Conservation (phyloP, 2,797 vertebrate species). For the Myotis vivesi region DNA sequence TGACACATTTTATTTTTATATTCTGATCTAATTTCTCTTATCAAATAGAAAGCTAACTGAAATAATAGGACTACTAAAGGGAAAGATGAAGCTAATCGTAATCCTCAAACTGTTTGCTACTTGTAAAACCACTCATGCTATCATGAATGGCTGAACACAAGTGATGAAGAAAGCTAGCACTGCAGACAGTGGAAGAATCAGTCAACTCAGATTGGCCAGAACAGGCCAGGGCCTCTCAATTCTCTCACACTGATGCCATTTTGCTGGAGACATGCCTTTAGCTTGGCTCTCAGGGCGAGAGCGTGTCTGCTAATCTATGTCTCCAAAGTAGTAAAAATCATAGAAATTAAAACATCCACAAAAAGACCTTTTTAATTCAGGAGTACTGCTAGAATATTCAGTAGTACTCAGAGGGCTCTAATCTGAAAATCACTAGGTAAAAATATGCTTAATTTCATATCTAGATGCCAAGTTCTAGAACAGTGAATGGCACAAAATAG, state of each 20-base stretch:
- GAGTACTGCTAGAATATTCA: background rate
- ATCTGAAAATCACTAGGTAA: background rate
- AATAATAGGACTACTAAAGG: background rate
- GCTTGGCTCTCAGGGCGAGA: background rate
- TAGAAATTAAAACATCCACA: background rate
- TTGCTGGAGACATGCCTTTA: background rate
- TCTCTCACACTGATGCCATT: background rate
- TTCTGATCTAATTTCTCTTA: background rate
- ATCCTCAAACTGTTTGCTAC: background rate
- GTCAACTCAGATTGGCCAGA: background rate
- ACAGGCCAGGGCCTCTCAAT: background rate
- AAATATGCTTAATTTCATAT: background rate
- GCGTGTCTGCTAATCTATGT: background rate
- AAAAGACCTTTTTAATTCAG: background rate
- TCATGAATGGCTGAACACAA: background rate
- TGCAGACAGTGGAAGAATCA: background rate
- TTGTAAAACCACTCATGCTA: background rate
- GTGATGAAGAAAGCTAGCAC: background rate
- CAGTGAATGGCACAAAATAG: background rate
- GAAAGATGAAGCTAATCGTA: background rate
- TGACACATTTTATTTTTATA: constrained; percentile 2
- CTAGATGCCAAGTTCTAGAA: background rate
- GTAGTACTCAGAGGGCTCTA: background rate
- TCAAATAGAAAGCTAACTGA: background rate
- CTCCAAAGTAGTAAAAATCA: constrained; percentile 13